phyloP scores from a whole-genome alignment of 2,113 vertebrate species.

The Takifugu bimaculatus region DNA sequence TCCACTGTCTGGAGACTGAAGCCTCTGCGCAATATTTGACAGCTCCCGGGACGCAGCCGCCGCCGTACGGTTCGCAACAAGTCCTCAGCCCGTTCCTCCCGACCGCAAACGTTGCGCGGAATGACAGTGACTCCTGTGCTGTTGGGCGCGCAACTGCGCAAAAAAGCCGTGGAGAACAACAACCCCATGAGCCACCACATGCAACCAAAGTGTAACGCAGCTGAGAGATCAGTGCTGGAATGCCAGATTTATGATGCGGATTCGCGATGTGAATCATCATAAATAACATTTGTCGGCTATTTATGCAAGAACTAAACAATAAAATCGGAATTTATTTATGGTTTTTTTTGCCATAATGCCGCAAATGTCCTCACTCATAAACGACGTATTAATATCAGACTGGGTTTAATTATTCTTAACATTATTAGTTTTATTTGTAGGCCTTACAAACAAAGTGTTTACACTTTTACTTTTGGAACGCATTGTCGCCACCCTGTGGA shows the following conservation, averaged over 20 bases:
- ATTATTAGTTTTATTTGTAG: too few relatives aligned
- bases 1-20: conserved; percentile 45
- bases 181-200: background rate
- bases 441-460: too few relatives aligned
- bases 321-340: too few relatives aligned
- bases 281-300: too few relatives aligned
- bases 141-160: conserved; percentile 21
- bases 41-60: conserved; percentile 62
- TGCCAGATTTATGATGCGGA: conserved; percentile 1
- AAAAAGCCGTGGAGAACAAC: background rate
- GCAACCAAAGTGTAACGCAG: background rate
- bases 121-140: conserved; percentile 43
- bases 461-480: too few relatives aligned
- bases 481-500: too few relatives aligned
- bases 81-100: conserved; percentile 53
- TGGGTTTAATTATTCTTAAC: too few relatives aligned
- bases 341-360: too few relatives aligned
- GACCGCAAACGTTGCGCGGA: conserved; percentile 55
- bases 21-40: conserved; percentile 66
- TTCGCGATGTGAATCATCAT: too few relatives aligned
- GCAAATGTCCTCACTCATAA: too few relatives aligned
- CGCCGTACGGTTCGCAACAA: conserved; percentile 67
- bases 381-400: too few relatives aligned
- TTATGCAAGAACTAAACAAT: too few relatives aligned
- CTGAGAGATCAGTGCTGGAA: conserved; percentile 42